phyloP scores from a whole-genome alignment of 2,888 invertebrate genomes.

The Brachycybe producta region DNA sequence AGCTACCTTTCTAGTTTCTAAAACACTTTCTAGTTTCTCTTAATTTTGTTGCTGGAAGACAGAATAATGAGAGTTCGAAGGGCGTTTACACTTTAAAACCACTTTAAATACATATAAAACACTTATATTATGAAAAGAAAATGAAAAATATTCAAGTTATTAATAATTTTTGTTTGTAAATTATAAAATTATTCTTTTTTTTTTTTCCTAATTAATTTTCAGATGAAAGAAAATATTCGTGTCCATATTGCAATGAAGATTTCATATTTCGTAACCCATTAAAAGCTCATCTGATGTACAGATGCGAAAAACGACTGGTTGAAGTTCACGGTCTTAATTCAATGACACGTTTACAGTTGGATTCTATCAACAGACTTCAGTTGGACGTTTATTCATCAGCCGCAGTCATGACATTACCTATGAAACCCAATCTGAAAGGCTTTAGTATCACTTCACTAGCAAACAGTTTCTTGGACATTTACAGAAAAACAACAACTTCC shows the following conservation, averaged over 20 bases:
- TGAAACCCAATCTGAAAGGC: conserved; percentile 7
- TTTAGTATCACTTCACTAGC: conserved; percentile 4
- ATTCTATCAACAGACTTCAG: conserved; percentile 15
- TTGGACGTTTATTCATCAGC: conserved; percentile 13
- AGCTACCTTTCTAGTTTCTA: too few relatives aligned
- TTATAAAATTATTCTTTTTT: too few relatives aligned
- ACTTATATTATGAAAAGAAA: too few relatives aligned
- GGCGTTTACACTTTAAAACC: too few relatives aligned
- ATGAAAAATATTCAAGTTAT: too few relatives aligned
- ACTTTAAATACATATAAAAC: too few relatives aligned
- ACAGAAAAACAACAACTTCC: not conserved
- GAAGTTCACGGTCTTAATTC: conserved; percentile 15
- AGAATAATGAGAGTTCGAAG: too few relatives aligned
- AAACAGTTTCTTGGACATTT: conserved; percentile 10
- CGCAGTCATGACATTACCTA: not conserved
- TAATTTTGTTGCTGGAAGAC: too few relatives aligned
- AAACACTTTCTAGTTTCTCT: too few relatives aligned
- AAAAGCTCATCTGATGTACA: conserved; percentile 18
- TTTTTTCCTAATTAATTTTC: too few relatives aligned
- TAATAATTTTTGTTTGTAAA: too few relatives aligned
- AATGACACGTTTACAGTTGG: conserved; percentile 14
- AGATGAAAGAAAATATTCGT: conserved; percentile 17
- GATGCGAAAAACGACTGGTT: conserved; percentile 18
- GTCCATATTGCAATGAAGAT: conserved; percentile 19
- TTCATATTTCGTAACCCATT: conserved; percentile 19